phyloP scores from a whole-genome alignment of 2,113 vertebrate genomes.

The Malurus elegans region DNA sequence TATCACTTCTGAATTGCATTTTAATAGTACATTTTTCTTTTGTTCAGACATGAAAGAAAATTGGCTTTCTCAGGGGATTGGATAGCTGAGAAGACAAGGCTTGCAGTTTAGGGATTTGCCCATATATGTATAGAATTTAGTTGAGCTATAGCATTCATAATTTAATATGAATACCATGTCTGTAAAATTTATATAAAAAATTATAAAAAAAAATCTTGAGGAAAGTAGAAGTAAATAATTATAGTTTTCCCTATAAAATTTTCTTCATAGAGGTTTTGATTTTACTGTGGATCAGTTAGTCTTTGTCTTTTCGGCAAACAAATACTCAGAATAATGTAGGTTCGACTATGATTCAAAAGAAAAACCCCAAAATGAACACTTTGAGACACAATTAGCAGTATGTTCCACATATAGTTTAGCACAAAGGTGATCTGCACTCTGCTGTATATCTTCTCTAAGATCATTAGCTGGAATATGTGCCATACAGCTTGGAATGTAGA shows the following conservation, averaged over 20 bases:
- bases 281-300: not conserved
- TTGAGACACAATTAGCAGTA: not conserved
- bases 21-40: conserved; percentile 86
- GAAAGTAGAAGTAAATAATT: not conserved
- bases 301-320: not conserved
- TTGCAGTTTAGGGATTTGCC: conserved; percentile 57
- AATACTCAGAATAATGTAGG: not conserved
- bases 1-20: conserved; percentile 84
- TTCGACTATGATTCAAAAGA: not conserved
- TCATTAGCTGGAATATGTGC: not conserved
- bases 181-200: not conserved
- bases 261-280: not conserved
- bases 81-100: conserved; percentile 71
- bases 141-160: conserved; percentile 31
- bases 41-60: conserved; percentile 81
- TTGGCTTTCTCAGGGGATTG: conserved; percentile 78
- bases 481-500: not conserved
- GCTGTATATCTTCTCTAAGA: not conserved
- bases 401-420: not conserved
- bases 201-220: not conserved
- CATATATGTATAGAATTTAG: conserved; percentile 39
- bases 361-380: not conserved
- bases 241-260: not conserved
- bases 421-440: not conserved
- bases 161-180: not conserved